Evolutionary conservation across 1,140 invertebrate genomes (phyloP), one percentile per base, ranked within the genome.

Genomic region (Anadara kagoshimensis): DNA sequence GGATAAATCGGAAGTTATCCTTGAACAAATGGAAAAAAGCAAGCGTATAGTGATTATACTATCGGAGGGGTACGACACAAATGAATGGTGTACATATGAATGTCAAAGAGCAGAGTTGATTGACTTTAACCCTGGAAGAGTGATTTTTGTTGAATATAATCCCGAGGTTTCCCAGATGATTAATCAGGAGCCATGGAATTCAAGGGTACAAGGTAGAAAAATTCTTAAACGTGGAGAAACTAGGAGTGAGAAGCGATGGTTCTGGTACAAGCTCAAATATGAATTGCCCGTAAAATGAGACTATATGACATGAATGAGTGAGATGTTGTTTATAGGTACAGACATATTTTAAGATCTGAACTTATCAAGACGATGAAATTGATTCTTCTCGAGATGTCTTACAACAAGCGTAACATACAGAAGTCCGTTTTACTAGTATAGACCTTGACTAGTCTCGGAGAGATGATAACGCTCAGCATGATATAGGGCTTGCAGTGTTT

Each of bases 181-280:
- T 10, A 8, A 69, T 29, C 36, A 66, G 5, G 73, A 75, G 44
- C 68, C 73, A 4, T 75, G 73, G 73, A 75, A 70, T 24, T 66
- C 73, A 36, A 45, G 73, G 47, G 53, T 75, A 14, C 59, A 70
- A 45, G 62, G 63, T 20, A 65, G 73, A 26, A 75, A 75, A 58
- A 49, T 75, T n/a, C 62, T 75, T 53, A 57, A 62, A n/a, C 68
- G 62, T 5, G 68, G 73, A 11, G 73, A 70, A 67, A 75, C 43
- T 26, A 70, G 57, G 61, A 66, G 62, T 18, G 67, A 75, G 51
- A 49, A 56, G 24, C 20, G 73, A 16, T 75, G 67, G 73, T 75
- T 75, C 41, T 75, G 73, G 73, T 67, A 69, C 24, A 75, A 75
- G 70, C 56, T 75, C 10, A 69, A 57, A 66, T 75, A 75, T 45